Base-by-base conservation (phyloP, 2,113 vertebrate genomes). In the Serinus canaria region DNA sequence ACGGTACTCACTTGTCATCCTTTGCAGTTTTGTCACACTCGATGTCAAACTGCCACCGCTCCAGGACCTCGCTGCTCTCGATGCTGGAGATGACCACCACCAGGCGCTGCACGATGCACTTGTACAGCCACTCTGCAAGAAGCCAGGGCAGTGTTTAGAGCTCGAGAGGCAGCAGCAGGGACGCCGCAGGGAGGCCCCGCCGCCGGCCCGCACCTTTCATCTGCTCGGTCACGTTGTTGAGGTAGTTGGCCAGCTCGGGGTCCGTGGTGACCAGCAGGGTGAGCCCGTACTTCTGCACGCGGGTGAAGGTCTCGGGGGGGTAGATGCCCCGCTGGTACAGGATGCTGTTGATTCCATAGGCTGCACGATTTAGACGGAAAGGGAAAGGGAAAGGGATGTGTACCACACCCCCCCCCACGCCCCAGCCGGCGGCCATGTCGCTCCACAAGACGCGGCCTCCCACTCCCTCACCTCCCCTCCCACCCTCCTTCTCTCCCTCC, bases 41-140 rank as follows among this genome's bases (percentile, higher is more conserved):
- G 7, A 99, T 99, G 89, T 99, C 99, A 84, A 99, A 99, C 87
- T 99, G 99, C 99, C 99, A 99, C 49, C 99, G 98, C 96, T 99
- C 99, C 93, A 99, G 98, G 62, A 99, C 98, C 93, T 99, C 98
- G 5, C 97, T 98, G 88, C 97, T 99, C 73, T 99, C 98, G 64
- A 99, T 98, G 46, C 99, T 98, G 1, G 99, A 99, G 96, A 99
- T 99, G 46, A 99, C 99, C 73, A 99, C 96, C 84, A 99, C 99
- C 96, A 99, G 97, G 85, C 99, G 99, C 97, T 99, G 99, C 88
- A 99, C 99, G 0, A 98, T 98, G 94, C 99, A 99, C 69, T 98
- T 98, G 96, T 98, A 98, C 31, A 99, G 96, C 99, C 99, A 99
- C 70, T 99, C 99, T 99, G 98, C 21, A 98, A 98, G 39, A 94